These are phyloP conservation scores for Cygnus olor DNA, from an alignment of 2,797 vertebrate species.

Conservation along the genomic window DNA sequence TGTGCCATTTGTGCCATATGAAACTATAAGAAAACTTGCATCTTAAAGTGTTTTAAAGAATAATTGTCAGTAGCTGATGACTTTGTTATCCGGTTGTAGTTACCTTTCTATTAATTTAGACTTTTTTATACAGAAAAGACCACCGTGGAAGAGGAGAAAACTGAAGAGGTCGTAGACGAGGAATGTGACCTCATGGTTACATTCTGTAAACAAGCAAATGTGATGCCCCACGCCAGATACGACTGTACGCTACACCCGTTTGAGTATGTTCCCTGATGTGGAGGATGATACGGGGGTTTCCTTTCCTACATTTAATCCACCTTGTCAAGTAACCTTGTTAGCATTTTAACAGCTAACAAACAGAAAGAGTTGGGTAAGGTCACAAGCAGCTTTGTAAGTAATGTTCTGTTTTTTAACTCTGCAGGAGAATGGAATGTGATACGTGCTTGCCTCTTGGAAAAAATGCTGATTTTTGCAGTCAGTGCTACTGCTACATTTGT, in stretches of 20 bases:
- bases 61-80: background rate
- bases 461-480: conserved; percentile 80
- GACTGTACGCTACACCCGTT: conserved; percentile 84
- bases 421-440: conserved; percentile 79
- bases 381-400: background rate
- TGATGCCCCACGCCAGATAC: conserved; percentile 87
- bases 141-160: background rate
- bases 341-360: background rate
- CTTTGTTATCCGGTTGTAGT: background rate
- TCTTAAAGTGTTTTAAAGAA: background rate
- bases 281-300: rapidly evolving
- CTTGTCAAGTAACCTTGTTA: background rate
- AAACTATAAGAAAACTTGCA: background rate
- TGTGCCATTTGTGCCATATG: rapidly evolving
- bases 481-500: conserved; percentile 91
- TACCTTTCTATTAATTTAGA: background rate
- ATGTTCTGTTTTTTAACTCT: background rate
- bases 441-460: conserved; percentile 41
- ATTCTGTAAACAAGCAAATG: conserved; percentile 79
- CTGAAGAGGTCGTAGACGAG: conserved; percentile 61
- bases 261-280: conserved; percentile 58
- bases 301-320: rapidly evolving
- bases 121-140: background rate
- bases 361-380: background rate
- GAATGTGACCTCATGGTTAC: conserved; percentile 81